Evolutionary conservation across 2,797 vertebrate species (phyloP).

Genomic region (Clarias fuscus): DNA sequence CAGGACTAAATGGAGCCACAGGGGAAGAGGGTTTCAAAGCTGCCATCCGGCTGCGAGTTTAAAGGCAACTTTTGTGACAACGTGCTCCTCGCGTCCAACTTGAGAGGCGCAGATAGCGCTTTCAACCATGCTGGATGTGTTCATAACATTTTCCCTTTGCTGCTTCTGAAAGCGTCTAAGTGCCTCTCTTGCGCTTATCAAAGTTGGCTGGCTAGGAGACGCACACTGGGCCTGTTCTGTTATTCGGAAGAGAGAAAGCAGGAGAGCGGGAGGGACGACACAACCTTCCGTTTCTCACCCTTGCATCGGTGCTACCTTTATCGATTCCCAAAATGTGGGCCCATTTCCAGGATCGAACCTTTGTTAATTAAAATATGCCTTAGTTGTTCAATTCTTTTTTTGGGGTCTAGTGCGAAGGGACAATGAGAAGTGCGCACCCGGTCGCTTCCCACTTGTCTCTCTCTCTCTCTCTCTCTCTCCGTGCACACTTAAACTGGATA

Average conservation of each 20-base stretch:
- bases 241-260: slow-evolving; percentile 49
- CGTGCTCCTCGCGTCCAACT: slow-evolving; percentile 44
- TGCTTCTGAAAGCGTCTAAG: slow-evolving; percentile 54
- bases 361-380: slow-evolving; percentile 80
- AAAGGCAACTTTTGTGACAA: slow-evolving; percentile 50
- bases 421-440: slow-evolving; percentile 59
- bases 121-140: slow-evolving; percentile 60
- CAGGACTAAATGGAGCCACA: slow-evolving; percentile 30
- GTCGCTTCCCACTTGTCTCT: slow-evolving; percentile 60
- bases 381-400: slow-evolving; percentile 82
- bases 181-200: slow-evolving; percentile 65
- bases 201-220: slow-evolving; percentile 60
- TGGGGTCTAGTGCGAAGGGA: slow-evolving; percentile 53
- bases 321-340: slow-evolving; percentile 63
- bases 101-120: slow-evolving; percentile 48
- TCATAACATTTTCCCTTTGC: slow-evolving; percentile 61
- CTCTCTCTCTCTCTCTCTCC: slow-evolving; percentile 52
- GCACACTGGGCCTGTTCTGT: slow-evolving; percentile 59
- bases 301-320: slow-evolving; percentile 72
- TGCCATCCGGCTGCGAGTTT: slow-evolving; percentile 33
- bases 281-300: slow-evolving; percentile 60
- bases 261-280: slow-evolving; percentile 16
- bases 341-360: slow-evolving; percentile 73
- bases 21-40: slow-evolving; percentile 48
- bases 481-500: slow-evolving; percentile 68